Evolutionary conservation across 2,888 invertebrate species (phyloP).

Genomic region (Pristionchus entomophagus): DNA sequence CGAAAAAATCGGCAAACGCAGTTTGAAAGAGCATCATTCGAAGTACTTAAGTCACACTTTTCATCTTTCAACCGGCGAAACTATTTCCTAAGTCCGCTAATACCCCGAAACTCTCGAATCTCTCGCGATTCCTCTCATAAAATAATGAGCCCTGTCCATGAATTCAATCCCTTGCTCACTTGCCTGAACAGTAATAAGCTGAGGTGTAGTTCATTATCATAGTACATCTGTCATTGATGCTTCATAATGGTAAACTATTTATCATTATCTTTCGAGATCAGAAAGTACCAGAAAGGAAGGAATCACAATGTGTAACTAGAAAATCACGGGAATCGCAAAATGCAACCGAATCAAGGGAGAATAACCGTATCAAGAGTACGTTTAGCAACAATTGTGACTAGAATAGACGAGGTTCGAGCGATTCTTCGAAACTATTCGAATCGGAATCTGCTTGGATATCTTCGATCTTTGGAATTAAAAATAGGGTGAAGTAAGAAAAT

Average conservation of each 20-base stretch:
- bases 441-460: neutral
- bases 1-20: no score
- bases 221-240: no score
- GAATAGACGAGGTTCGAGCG: neutral
- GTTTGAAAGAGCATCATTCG: no score
- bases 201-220: no score
- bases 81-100: no score
- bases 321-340: neutral
- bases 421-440: neutral
- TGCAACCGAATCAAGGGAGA: neutral
- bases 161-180: no score
- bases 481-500: neutral
- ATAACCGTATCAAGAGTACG: neutral
- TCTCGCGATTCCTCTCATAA: no score
- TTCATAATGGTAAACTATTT: neutral
- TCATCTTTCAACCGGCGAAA: no score
- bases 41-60: no score
- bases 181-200: no score
- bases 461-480: neutral
- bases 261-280: neutral
- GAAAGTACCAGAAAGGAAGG: neutral
- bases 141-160: no score
- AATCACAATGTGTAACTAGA: neutral
- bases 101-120: no score
- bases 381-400: neutral